Base-by-base conservation (phyloP, 2,797 vertebrate species). In the Iguana delicatissima region DNA sequence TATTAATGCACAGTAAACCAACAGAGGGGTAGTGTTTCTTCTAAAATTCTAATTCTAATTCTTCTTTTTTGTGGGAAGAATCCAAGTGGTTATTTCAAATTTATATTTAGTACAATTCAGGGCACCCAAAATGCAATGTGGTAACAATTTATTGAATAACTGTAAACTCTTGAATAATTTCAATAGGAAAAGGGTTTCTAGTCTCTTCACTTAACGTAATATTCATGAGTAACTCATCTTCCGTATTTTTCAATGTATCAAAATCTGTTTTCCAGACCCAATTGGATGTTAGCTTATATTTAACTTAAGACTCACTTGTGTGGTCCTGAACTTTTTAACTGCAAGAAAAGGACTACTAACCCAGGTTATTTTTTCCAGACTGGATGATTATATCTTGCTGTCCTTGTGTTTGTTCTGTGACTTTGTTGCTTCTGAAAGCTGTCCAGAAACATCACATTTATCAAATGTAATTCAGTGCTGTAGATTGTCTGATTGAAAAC, bases 251-350 rank as follows among this genome's bases (percentile, higher is more conserved):
- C 42, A 52, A 18, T 18, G 12, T 14, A 52, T 50, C 12, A 20
- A 84, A 64, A 50, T 22, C 5, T 46, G 9, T 86, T 90, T 50
- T 82, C 42, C 9, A 42, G 14, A 38, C 18, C 12, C 64, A 74
- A 50, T 14, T 22, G 16, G 42, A 52, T 32, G 24, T 38, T 84
- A 57, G 32, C 55, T 73, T 62, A 62, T 79, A 85, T 57, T 83
- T 92, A 76, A 77, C 57, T 67, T 52, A 59, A 3, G 38, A 50
- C 12, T 84, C 42, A 67, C 52, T 79, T 91, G 84, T 91, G 90
- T 93, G 91, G 90, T 93, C 92, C 88, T 42, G 16, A 52, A 64
- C 64, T 14, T 84, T 88, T 80, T 32, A 82, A 83, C 76, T 14
- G 73, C 74, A 87, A 2, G 18, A 86, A 55, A 55, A 77, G 24